These are phyloP conservation scores for Panagrolaimus sp. DNA, from an alignment of 1,140 invertebrate species.

Conservation along the genomic window DNA sequence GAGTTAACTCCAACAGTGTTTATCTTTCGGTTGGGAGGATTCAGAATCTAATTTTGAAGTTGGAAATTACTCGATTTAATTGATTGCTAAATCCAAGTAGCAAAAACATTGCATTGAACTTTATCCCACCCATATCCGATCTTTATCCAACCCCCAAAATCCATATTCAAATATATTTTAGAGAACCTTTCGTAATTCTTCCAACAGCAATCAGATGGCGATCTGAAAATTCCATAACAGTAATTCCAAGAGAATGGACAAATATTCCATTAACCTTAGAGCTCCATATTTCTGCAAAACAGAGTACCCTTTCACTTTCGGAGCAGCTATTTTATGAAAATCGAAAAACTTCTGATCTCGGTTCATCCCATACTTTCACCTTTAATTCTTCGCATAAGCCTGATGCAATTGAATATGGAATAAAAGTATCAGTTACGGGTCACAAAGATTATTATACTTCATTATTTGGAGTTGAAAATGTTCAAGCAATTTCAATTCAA, in stretches of 20 bases:
- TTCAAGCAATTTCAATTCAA: background rate
- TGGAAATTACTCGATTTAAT: background rate
- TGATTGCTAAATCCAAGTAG: background rate
- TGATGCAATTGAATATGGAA: background rate
- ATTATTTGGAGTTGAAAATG: background rate
- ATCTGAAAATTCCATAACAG: slow-evolving; percentile 24
- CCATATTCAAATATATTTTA: background rate
- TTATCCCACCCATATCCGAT: no score
- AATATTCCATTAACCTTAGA: no score
- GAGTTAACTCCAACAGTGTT: no score
- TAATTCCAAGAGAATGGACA: slow-evolving; percentile 19
- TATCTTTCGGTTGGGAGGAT: no score
- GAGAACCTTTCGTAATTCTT: slow-evolving; percentile 27
- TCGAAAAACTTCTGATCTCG: background rate
- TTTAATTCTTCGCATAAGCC: no score
- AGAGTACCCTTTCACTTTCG: background rate
- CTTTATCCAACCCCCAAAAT: background rate
- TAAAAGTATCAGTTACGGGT: background rate
- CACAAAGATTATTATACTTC: background rate
- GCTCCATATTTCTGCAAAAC: no score
- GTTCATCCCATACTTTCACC: no score
- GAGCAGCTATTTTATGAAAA: background rate
- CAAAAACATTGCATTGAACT: no score
- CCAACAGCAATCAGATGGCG: slow-evolving; percentile 20
- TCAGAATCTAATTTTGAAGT: no score